A percentile compares a stretch with the other conserved stretches of the same genome.
These are phyloP conservation scores for Enteromius radiatus DNA, from an alignment of 2,797 vertebrate genomes.

Conservation along the genomic window DNA sequence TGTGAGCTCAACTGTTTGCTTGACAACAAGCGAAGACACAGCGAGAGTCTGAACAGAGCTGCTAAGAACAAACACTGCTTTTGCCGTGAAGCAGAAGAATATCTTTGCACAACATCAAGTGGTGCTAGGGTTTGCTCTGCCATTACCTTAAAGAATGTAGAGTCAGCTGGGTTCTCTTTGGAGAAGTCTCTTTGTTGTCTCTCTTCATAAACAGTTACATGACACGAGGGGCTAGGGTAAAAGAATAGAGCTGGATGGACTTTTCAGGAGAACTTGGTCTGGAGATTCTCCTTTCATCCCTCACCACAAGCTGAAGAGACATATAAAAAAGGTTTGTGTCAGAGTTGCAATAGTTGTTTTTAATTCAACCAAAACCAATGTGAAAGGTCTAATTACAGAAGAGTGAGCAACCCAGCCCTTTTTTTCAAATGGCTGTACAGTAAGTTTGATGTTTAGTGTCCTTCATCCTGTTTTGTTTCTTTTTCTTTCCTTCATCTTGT, in stretches of 20 bases:
- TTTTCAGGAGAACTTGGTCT: slow-evolving; percentile 72
- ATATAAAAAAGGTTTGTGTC: slow-evolving; percentile 77
- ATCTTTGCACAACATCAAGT: slow-evolving; percentile 6
- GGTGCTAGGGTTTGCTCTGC: slow-evolving; percentile 42
- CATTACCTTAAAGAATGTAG: slow-evolving; percentile 51
- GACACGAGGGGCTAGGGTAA: slow-evolving; percentile 56
- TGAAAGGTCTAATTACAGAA: slow-evolving; percentile 81
- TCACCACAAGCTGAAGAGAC: slow-evolving; percentile 80
- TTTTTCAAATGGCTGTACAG: slow-evolving; percentile 76
- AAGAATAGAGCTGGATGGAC: slow-evolving; percentile 70
- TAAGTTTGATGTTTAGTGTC: slow-evolving; percentile 77
- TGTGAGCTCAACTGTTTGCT: neutral
- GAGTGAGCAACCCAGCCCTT: slow-evolving; percentile 74
- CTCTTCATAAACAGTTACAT: slow-evolving; percentile 14
- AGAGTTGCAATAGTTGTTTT: slow-evolving; percentile 79
- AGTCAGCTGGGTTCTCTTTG: slow-evolving; percentile 58
- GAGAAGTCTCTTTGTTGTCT: slow-evolving; percentile 50
- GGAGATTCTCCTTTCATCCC: slow-evolving; percentile 75
- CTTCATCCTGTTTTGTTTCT: slow-evolving; percentile 74
- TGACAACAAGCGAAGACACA: neutral
- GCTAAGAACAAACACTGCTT: neutral
- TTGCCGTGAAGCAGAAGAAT: neutral
- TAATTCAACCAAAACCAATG: slow-evolving; percentile 78
- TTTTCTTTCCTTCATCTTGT: slow-evolving; percentile 73
- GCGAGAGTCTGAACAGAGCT: neutral